Evolutionary conservation across 1,140 invertebrate genomes (phyloP), one percentile per base, ranked within the genome.

Genomic region (Pygmarrhopalites habei): DNA sequence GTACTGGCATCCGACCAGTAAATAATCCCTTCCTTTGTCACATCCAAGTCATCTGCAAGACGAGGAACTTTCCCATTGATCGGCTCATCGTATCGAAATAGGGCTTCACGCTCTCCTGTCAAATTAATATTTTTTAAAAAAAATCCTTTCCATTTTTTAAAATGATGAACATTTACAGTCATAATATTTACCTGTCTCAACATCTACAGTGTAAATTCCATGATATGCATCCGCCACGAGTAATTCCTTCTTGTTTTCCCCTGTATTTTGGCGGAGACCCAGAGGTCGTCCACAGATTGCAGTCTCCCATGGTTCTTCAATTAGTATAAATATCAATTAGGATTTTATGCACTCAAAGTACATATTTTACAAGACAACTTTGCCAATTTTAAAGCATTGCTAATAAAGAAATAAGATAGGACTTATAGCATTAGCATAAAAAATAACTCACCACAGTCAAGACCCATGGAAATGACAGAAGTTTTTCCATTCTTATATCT

Each of bases 271-370:
- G 19, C 77, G 71, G 64, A 81, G 70, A 12, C 80, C 80, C 1
- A 80, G 70, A 1, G 79, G 79, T 55, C 78, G 73, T 2, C 79
- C 79, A 75, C 79, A 81, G 14, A 65, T 64, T n/a, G 64, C 51
- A 32, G 65, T 69, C 60, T 75, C 71, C 72, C 72, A 73, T 60
- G 56, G 19, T 71, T 72, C 28, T 58, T 41, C 64, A 44, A 59
- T 30, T 25, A 51, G 23, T 56, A 56, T 21, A 12, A 23, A 21
- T 23, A 53, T 49, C 1, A 17, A 58, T 19, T 7, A 43, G 28
- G 44, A 43, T 23, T 30, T 21, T 56, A 29, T 19, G 15, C 25
- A 3, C 4, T 5, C n/a, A 21, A 17, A 12, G 23, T 14, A 43
- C 14, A 14, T 29, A 56, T 74, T 55, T 78, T 79, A 74, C 79